These are phyloP conservation scores for Stenolophus ochropezus DNA, from an alignment of 2,888 invertebrate species.

Conservation along the genomic window DNA sequence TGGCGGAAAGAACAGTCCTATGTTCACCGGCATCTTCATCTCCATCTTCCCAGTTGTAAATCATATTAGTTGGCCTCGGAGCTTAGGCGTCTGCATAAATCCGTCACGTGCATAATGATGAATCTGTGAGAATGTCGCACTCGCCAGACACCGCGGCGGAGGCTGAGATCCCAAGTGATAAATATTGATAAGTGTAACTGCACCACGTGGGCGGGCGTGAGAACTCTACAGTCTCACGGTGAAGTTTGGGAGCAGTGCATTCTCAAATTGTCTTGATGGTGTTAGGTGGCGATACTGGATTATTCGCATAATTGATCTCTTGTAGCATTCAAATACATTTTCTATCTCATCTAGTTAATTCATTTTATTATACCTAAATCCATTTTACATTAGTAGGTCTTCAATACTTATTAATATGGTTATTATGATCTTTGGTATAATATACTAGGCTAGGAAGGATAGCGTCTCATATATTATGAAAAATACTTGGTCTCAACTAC, in stretches of 20 bases:
- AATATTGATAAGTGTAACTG: conserved; percentile 44
- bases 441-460: too few relatives aligned
- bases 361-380: too few relatives aligned
- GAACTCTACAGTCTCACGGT: background rate
- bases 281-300: too few relatives aligned
- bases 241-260: background rate
- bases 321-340: too few relatives aligned
- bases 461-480: too few relatives aligned
- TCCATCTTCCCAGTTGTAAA: background rate
- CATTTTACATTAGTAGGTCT: too few relatives aligned
- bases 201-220: conserved; percentile 25
- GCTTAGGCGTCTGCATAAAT: conserved; percentile 30
- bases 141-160: background rate
- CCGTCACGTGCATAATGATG: conserved; percentile 43
- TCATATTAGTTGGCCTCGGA: conserved; percentile 12
- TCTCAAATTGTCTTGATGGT: background rate
- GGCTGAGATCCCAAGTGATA: conserved; percentile 17
- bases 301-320: too few relatives aligned
- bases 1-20: background rate
- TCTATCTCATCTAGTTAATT: too few relatives aligned
- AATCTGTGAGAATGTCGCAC: conserved; percentile 47
- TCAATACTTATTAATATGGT: too few relatives aligned
- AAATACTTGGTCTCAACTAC: too few relatives aligned
- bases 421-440: too few relatives aligned
- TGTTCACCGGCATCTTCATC: background rate